These are phyloP conservation scores for Willisornis vidua DNA, from an alignment of 2,113 vertebrate species.

Conservation along the genomic window DNA sequence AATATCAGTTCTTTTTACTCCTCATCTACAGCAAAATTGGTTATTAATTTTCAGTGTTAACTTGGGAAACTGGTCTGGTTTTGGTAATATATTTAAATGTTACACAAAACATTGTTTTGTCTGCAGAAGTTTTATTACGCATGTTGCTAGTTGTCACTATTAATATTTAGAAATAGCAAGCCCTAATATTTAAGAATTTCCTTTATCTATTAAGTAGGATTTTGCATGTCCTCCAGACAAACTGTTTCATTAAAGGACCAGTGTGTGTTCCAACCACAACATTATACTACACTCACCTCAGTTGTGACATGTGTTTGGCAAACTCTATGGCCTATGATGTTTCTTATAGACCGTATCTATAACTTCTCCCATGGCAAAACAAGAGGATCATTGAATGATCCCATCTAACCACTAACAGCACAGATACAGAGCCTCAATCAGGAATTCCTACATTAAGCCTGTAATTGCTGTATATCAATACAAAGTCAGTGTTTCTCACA, in stretches of 20 bases:
- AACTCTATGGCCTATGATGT: background rate
- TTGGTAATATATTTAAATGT: background rate
- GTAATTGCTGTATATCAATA: background rate
- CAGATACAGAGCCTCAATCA: background rate
- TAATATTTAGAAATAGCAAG: background rate
- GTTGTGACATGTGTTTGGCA: background rate
- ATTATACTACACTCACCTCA: background rate
- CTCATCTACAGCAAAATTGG: background rate
- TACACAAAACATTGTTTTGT: background rate
- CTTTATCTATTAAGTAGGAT: background rate
- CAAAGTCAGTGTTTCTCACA: background rate
- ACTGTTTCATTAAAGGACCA: background rate
- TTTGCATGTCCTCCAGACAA: background rate
- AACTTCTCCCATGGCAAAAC: background rate
- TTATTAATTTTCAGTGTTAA: background rate
- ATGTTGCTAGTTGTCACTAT: background rate
- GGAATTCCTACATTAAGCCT: background rate
- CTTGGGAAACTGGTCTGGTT: background rate
- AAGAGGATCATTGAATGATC: background rate
- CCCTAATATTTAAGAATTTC: background rate
- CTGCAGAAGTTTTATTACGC: background rate
- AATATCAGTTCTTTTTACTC: background rate
- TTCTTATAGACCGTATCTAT: background rate
- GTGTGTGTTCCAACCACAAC: fast-evolving
- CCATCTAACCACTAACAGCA: background rate